Percentiles rank a stretch among this genome's conserved stretches.
These are phyloP conservation scores for Lemur catta DNA, from an alignment of 2,797 vertebrate genomes.

Conservation along the genomic window DNA sequence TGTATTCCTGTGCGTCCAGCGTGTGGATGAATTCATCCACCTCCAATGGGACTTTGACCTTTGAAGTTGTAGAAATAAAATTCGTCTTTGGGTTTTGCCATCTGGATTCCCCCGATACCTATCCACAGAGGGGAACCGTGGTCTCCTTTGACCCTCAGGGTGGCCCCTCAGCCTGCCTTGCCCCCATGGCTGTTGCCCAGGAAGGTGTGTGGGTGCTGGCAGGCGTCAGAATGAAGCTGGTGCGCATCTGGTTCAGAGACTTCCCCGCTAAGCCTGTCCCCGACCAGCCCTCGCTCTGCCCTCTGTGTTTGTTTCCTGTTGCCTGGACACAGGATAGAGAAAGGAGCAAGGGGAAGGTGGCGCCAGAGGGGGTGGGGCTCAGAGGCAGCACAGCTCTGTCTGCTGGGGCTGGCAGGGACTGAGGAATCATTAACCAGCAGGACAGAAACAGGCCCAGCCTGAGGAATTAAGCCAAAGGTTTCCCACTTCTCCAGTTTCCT, in stretches of 20 bases:
- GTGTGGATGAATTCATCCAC: neutral
- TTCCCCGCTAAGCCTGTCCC: neutral
- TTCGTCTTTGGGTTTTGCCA: neutral
- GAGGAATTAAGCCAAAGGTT: neutral
- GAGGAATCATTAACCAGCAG: neutral
- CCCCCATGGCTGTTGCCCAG: neutral
- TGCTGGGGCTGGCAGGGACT: neutral
- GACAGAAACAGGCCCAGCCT: neutral
- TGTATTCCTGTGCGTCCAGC: no score
- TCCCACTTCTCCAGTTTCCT: neutral
- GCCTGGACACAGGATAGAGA: slow-evolving; percentile 36
- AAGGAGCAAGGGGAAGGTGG: neutral
- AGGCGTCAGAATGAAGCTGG: neutral
- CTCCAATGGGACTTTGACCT: neutral
- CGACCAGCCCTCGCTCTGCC: neutral
- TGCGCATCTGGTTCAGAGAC: neutral
- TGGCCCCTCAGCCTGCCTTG: neutral
- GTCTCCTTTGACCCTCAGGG: neutral
- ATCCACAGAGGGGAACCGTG: neutral
- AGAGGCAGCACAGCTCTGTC: neutral
- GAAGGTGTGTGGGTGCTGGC: neutral
- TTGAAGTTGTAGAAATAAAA: slow-evolving; percentile 26
- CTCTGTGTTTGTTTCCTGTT: slow-evolving; percentile 55
- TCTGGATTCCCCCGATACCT: neutral
- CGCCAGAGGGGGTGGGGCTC: neutral